These are phyloP conservation scores for Nasonia oneida DNA, from an alignment of 2,888 invertebrate species.

Conservation along the genomic window DNA sequence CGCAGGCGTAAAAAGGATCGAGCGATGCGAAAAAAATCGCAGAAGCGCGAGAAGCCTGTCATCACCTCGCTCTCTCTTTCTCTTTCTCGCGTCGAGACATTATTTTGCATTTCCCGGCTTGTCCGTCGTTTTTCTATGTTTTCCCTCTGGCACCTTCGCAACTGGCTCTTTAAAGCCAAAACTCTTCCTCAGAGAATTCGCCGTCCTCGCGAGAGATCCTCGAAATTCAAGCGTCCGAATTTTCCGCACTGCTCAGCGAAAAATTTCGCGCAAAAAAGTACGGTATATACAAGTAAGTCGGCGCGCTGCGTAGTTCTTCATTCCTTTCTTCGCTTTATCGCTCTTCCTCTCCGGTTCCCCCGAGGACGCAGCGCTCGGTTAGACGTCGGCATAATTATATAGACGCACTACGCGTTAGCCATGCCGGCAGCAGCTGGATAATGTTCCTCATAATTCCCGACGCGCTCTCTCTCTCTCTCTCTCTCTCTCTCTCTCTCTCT, in stretches of 20 bases:
- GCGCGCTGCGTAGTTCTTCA: not conserved
- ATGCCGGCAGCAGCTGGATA: slow-evolving; percentile 18
- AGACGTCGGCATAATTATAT: slow-evolving; percentile 8
- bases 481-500: too few species aligned
- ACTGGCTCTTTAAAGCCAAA: not conserved
- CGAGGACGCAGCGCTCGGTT: not conserved
- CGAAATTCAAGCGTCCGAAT: not conserved
- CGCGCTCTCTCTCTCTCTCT: not conserved
- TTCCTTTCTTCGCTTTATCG: not conserved
- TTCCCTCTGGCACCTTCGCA: not conserved
- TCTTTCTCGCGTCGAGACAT: slow-evolving; percentile 19
- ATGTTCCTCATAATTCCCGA: slow-evolving; percentile 22
- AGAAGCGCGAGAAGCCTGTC: slow-evolving; percentile 20
- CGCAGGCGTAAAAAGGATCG: not conserved
- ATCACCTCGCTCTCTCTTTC: slow-evolving; percentile 5
- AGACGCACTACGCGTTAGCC: not conserved
- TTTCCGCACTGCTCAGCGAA: not conserved
- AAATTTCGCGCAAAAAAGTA: not conserved
- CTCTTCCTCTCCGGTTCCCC: not conserved
- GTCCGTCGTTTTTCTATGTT: not conserved
- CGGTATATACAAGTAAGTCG: not conserved
- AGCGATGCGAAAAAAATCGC: not conserved
- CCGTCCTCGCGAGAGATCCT: too few species aligned
- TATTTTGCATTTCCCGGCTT: slow-evolving; percentile 23
- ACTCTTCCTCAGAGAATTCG: too few species aligned